These are phyloP conservation scores for Eriocheir sinensis DNA, from an alignment of 1,140 invertebrate genomes.

Conservation along the genomic window DNA sequence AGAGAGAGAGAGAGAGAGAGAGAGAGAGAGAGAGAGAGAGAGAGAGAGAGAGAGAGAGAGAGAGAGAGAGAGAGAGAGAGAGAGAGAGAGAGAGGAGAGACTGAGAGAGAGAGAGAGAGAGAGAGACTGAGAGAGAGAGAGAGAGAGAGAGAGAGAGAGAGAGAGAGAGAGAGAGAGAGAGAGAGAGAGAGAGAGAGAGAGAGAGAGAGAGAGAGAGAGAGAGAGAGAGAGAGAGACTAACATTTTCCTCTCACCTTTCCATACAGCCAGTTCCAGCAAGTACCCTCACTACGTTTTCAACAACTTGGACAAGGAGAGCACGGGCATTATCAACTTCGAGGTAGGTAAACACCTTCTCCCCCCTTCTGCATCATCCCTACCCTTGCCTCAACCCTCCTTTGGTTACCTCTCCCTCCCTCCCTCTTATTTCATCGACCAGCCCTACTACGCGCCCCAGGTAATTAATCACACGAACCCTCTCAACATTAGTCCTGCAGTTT, in stretches of 20 bases:
- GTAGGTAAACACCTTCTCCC: conserved; percentile 82
- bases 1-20: too few relatives aligned
- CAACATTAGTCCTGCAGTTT: too few relatives aligned
- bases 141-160: too few relatives aligned
- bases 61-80: too few relatives aligned
- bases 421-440: not conserved
- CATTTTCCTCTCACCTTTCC: not conserved
- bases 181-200: conserved; percentile 26
- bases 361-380: not conserved
- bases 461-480: too few relatives aligned
- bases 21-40: too few relatives aligned
- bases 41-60: too few relatives aligned
- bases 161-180: not conserved
- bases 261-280: conserved; percentile 89
- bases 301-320: conserved; percentile 93
- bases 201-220: conserved; percentile 2
- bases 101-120: too few relatives aligned
- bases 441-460: too few relatives aligned
- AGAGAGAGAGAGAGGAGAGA: too few relatives aligned
- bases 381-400: not conserved
- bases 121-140: too few relatives aligned
- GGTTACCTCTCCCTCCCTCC: not conserved
- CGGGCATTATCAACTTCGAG: conserved; percentile 94
- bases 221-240: not conserved
- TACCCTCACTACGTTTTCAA: conserved; percentile 96